Base-by-base conservation (phyloP, 1,140 invertebrate genomes). In the Pachypeltis micranthus region DNA sequence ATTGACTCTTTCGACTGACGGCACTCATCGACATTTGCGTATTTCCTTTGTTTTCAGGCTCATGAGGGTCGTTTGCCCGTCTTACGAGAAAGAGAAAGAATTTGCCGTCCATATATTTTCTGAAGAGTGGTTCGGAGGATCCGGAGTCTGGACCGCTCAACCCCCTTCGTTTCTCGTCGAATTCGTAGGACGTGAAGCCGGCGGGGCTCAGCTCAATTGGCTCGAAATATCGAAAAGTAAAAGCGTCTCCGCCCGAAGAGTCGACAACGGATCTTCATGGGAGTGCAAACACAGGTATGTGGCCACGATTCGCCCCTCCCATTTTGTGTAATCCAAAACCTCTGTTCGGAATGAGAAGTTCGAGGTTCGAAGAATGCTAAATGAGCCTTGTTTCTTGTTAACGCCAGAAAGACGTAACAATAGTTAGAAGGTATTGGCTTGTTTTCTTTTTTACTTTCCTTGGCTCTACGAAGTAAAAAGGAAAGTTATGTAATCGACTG, bases 171-270 rank as follows among this genome's bases (percentile, higher is more conserved):
- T 88, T 57, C 72, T 88, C n/a, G 69, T 88, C 10, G 85, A 88
- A 66, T 87, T 86, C 67, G 82, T 89, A 81, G 67, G 67, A 69
- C 78, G 81, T 21, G 85, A 88, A 68, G 79, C 81, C 3, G 85
- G 85, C 0, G 81, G 80, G 67, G 87, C 87, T 69, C 78, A 79
- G 4, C 82, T 88, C 31, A 85, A 83, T 61, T 88, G 86, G 86
- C 85, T 89, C 73, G 86, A 88, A 64, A 81, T 89, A 25, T 86
- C 85, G 24, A 86, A 85, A 68, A 85, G 39, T 78, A 81, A 24
- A 82, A 86, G 82, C 4, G 80, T 63, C 77, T 77, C 51, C 76
- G 74, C 14, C 71, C 74, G 57, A 76, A 26, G 25, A 2, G 57
- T 16, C n/a, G 44, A 57, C 28, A 59, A 62, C 12, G 60, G 27